phyloP scores from a whole-genome alignment of 2,888 invertebrate genomes.

The Apotomis turbidana region DNA sequence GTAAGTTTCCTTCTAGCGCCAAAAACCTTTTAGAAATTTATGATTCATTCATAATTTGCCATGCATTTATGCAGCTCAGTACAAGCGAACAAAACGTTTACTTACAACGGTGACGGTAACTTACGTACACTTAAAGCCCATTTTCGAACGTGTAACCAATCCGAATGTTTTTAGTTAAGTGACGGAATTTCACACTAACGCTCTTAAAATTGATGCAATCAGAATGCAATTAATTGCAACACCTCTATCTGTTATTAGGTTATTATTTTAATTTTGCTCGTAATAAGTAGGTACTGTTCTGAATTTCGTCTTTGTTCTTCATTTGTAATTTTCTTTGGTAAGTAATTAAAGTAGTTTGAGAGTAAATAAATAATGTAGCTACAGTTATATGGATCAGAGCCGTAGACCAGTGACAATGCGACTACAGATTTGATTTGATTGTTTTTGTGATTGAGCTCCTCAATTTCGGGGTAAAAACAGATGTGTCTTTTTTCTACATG shows the following conservation, averaged over 20 bases:
- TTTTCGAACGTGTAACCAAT: neutral
- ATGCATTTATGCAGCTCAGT: too few relatives aligned
- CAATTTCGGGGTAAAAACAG: too few relatives aligned
- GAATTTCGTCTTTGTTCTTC: constrained; percentile 12
- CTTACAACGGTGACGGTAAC: too few relatives aligned
- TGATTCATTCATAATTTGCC: too few relatives aligned
- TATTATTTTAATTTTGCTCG: neutral
- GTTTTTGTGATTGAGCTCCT: too few relatives aligned
- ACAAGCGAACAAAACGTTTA: too few relatives aligned
- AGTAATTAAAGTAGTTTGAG: neutral
- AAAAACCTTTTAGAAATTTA: too few relatives aligned
- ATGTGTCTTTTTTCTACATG: too few relatives aligned
- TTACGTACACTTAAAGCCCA: neutral
- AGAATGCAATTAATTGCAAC: constrained; percentile 17
- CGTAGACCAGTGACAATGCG: too few relatives aligned
- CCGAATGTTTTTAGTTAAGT: neutral
- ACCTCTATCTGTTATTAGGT: constrained; percentile 11
- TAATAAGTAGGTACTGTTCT: constrained; percentile 6
- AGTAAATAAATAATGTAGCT: neutral
- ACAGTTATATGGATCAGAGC: neutral
- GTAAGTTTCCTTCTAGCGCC: too few relatives aligned
- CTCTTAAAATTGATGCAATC: neutral
- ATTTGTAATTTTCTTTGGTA: constrained; percentile 5
- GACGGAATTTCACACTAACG: constrained; percentile 4
- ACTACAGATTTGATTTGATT: too few relatives aligned